phyloP scores from a whole-genome alignment of 2,797 vertebrate species.

The Chelon auratus region DNA sequence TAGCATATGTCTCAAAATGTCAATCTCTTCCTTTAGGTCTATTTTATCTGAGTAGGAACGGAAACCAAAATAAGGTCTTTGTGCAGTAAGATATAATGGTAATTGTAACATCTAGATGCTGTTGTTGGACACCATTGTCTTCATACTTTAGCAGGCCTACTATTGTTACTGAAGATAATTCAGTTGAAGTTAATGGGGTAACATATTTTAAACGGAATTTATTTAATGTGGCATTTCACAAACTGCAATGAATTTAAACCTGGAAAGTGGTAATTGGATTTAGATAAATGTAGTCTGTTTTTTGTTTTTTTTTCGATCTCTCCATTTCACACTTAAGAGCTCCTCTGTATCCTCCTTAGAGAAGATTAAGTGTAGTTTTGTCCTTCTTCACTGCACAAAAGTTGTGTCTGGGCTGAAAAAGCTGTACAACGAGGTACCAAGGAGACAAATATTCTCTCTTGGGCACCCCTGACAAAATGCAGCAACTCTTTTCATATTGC shows the following conservation, averaged over 20 bases:
- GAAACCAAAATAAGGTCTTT: no score
- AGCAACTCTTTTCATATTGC: conserved; percentile 56
- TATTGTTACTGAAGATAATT: neutral
- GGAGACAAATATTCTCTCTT: conserved; percentile 29
- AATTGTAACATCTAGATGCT: no score
- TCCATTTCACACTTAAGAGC: neutral
- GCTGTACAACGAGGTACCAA: neutral
- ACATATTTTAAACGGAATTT: neutral
- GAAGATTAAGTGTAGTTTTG: neutral
- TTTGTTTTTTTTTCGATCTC: neutral
- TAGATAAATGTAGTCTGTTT: neutral
- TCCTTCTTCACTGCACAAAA: conserved; percentile 1
- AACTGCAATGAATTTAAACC: neutral
- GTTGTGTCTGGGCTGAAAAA: conserved; percentile 19
- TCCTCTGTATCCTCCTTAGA: neutral
- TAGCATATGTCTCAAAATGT: no score
- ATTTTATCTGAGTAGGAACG: no score
- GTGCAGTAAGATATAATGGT: no score
- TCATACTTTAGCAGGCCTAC: neutral
- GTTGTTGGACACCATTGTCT: no score
- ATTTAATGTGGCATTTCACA: no score
- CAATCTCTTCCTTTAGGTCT: no score
- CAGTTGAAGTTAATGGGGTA: neutral
- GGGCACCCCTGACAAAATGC: conserved; percentile 26
- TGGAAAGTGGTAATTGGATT: neutral